A percentile compares a stretch with the other conserved stretches of the same genome.
Evolutionary conservation across 2,797 vertebrate genomes (phyloP).

Genomic region (Eidolon dupreanum): DNA sequence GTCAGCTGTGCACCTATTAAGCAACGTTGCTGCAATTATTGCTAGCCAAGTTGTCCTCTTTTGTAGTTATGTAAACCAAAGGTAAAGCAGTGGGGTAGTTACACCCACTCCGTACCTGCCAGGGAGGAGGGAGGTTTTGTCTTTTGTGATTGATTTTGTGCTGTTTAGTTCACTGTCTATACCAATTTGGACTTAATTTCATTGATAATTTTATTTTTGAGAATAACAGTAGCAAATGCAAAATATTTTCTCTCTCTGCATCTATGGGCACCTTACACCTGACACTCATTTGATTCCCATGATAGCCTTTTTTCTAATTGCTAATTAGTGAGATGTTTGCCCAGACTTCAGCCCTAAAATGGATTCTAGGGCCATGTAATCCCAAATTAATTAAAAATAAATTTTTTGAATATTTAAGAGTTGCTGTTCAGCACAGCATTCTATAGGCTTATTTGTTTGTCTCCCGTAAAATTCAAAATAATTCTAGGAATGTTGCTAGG

Average conservation of each 20-base stretch:
- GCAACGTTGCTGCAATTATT: background rate
- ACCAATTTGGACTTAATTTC: background rate
- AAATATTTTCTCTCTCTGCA: background rate
- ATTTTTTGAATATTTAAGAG: conserved; percentile 15
- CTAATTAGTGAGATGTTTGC: background rate
- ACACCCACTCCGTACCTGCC: background rate
- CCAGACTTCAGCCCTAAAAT: background rate
- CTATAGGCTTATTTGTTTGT: background rate
- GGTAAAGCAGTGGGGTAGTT: background rate
- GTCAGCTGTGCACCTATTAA: background rate
- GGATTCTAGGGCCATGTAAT: conserved; percentile 3
- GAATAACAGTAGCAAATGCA: background rate
- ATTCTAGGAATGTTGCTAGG: conserved; percentile 4
- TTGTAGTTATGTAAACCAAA: background rate
- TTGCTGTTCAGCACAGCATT: background rate
- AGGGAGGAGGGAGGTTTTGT: background rate
- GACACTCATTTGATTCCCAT: background rate
- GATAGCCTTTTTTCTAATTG: background rate
- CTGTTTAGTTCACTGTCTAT: background rate
- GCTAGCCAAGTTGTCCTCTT: background rate
- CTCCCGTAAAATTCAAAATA: conserved; percentile 34
- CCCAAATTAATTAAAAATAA: conserved; percentile 30
- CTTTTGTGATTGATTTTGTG: background rate
- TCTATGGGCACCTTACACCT: background rate
- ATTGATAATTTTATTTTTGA: background rate